phyloP scores from a whole-genome alignment of 2,113 vertebrate genomes.

The Brachionichthys hirsutus region DNA sequence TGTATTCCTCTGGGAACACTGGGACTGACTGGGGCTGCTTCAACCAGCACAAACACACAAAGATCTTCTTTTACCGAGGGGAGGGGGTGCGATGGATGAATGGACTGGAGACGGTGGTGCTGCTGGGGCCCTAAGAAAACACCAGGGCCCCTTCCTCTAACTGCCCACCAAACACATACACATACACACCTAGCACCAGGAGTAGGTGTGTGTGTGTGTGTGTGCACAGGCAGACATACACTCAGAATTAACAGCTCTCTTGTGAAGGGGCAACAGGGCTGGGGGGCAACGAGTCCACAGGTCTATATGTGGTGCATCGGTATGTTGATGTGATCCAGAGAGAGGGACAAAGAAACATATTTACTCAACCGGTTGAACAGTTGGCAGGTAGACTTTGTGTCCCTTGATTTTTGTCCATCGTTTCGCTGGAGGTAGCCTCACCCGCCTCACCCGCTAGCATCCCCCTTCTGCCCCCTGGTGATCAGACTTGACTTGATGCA shows the following conservation, averaged over 20 bases:
- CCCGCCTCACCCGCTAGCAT: no score
- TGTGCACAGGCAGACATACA: slow-evolving; percentile 30
- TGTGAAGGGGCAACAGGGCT: slow-evolving; percentile 42
- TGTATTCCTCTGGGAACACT: slow-evolving; percentile 93
- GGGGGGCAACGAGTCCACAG: slow-evolving; percentile 30
- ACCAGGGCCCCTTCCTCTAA: slow-evolving; percentile 83
- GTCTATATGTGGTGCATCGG: neutral
- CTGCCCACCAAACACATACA: slow-evolving; percentile 65
- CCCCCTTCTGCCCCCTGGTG: neutral
- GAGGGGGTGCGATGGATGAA: slow-evolving; percentile 80
- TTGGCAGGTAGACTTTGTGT: slow-evolving; percentile 27
- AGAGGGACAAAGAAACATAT: slow-evolving; percentile 17
- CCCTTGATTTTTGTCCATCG: neutral
- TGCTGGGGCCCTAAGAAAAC: slow-evolving; percentile 85
- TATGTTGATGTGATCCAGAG: slow-evolving; percentile 14
- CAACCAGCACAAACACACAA: slow-evolving; percentile 90
- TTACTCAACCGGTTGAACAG: slow-evolving; percentile 16
- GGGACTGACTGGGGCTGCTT: slow-evolving; percentile 70
- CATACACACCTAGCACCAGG: slow-evolving; percentile 56
- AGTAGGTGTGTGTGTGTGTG: slow-evolving; percentile 23
- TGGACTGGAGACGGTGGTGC: slow-evolving; percentile 76
- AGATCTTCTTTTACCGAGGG: slow-evolving; percentile 85
- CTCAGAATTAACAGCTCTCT: slow-evolving; percentile 61
- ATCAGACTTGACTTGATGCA: neutral
- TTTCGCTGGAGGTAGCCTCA: neutral